phyloP scores from a whole-genome alignment of 2,797 vertebrate genomes.

The Balearica regulorum region DNA sequence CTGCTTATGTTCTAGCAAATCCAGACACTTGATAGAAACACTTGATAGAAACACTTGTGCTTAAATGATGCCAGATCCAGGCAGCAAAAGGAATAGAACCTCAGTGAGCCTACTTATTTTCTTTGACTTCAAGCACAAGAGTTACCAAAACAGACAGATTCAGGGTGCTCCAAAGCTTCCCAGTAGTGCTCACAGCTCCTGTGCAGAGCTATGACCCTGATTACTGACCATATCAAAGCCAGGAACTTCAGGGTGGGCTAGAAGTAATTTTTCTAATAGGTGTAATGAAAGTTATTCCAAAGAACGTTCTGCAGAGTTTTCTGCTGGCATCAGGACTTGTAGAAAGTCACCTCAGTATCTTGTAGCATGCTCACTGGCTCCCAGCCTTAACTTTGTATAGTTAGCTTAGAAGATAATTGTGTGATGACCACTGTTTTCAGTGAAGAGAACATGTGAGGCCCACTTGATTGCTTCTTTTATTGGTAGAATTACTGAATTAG shows the following conservation, averaged over 20 bases:
- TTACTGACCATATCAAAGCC: neutral
- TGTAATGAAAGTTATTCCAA: neutral
- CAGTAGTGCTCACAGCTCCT: neutral
- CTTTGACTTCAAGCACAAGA: neutral
- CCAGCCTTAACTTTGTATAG: neutral
- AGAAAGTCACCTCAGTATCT: neutral
- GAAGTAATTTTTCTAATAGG: neutral
- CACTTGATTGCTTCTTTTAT: neutral
- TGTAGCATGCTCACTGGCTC: neutral
- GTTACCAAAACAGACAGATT: neutral
- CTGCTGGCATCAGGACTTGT: neutral
- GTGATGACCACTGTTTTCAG: neutral
- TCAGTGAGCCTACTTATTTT: neutral
- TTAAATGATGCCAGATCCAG: neutral
- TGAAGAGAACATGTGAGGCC: neutral
- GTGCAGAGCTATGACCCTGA: fast-evolving
- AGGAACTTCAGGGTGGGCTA: neutral
- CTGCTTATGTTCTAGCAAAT: neutral
- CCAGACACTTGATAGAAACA: neutral
- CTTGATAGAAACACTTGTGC: neutral
- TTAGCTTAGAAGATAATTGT: neutral
- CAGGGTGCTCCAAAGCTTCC: neutral
- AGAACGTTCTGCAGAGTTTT: neutral
- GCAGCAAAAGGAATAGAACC: neutral
- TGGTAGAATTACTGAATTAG: neutral